Percentiles rank a stretch among this genome's conserved stretches.
Evolutionary conservation across 2,888 invertebrate species (phyloP).

Genomic region (Tupiocoris notatus): DNA sequence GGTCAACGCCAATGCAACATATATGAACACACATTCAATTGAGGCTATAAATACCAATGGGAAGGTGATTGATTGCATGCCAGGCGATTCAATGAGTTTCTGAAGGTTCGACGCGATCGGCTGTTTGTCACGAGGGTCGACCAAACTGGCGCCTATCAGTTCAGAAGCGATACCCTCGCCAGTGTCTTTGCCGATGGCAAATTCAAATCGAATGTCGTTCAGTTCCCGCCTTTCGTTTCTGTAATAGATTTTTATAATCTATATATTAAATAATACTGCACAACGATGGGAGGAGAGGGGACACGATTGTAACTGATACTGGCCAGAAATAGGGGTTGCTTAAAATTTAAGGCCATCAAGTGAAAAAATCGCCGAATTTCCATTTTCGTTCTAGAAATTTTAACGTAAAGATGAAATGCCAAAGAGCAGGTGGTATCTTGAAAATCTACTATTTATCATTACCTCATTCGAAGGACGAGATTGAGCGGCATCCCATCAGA

Average conservation of each 20-base stretch:
- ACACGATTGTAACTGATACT: too few relatives aligned
- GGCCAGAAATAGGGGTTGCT: too few relatives aligned
- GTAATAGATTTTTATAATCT: too few relatives aligned
- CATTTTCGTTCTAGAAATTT: not conserved
- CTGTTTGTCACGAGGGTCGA: constrained; percentile 84
- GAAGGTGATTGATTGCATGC: constrained; percentile 79
- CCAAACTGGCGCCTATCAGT: constrained; percentile 90
- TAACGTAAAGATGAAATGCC: too few relatives aligned
- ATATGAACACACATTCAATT: not conserved
- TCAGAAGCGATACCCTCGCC: constrained; percentile 92
- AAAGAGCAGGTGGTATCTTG: not conserved
- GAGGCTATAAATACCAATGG: constrained; percentile 77
- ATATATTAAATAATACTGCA: too few relatives aligned
- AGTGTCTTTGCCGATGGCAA: constrained; percentile 82
- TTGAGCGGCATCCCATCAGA: constrained; percentile 60
- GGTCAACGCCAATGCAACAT: too few relatives aligned
- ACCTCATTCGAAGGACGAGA: constrained; percentile 86
- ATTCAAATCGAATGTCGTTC: constrained; percentile 98
- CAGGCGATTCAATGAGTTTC: constrained; percentile 66
- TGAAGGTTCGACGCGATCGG: constrained; percentile 93
- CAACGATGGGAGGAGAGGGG: too few relatives aligned
- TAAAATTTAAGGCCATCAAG: too few relatives aligned
- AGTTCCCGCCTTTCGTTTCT: constrained; percentile 86
- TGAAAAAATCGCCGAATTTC: too few relatives aligned
- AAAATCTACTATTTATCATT: constrained; percentile 35